Evolutionary conservation across 1,140 invertebrate species (phyloP).

Genomic region (Plectrocnemia conspersa): DNA sequence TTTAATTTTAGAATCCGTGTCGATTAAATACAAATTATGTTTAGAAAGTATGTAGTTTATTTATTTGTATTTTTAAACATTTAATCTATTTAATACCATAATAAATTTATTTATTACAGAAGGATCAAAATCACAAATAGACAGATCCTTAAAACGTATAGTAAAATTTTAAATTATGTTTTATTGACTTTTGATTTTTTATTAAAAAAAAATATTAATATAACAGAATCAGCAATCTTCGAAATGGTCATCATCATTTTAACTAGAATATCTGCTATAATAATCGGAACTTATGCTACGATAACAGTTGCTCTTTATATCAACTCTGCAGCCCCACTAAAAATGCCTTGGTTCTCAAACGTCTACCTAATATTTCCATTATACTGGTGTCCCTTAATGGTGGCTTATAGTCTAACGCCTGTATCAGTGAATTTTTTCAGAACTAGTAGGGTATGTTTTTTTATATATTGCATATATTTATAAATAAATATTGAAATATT

Average conservation of each 20-base stretch:
- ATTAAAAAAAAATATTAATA: neutral
- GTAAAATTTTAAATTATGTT: neutral
- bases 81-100: slow-evolving; percentile 37
- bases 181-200: neutral
- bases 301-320: slow-evolving; percentile 21
- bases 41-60: slow-evolving; percentile 42
- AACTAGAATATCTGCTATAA: neutral
- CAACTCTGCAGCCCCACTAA: slow-evolving; percentile 14
- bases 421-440: slow-evolving; percentile 19
- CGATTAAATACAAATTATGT: too few relatives aligned
- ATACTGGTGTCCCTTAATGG: slow-evolving; percentile 29
- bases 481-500: neutral
- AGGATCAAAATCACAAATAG: too few relatives aligned
- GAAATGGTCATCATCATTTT: slow-evolving; percentile 3
- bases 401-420: slow-evolving; percentile 5
- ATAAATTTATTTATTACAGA: slow-evolving; percentile 23
- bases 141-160: too few relatives aligned
- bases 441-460: slow-evolving; percentile 18
- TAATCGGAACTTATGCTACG: neutral
- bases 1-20: too few relatives aligned
- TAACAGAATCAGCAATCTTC: neutral
- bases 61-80: slow-evolving; percentile 38
- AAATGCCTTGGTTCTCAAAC: slow-evolving; percentile 32
- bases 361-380: slow-evolving; percentile 31
- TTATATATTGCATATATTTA: slow-evolving; percentile 2